These are phyloP conservation scores for Harpalus rufipes DNA, from an alignment of 2,888 invertebrate species.

Conservation along the genomic window DNA sequence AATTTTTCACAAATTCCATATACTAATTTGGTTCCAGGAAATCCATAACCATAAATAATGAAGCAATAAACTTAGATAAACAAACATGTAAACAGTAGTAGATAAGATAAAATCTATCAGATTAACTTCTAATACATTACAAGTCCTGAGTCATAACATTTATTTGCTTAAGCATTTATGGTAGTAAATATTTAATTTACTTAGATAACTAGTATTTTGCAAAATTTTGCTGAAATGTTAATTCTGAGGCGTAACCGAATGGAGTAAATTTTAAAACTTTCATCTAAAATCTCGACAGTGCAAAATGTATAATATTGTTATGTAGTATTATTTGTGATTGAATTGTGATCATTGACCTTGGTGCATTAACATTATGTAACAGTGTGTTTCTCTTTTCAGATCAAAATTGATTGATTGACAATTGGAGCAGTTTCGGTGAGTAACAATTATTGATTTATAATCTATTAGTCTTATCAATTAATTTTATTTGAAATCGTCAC, in stretches of 20 bases:
- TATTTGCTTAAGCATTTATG: neutral
- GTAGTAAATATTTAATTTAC: neutral
- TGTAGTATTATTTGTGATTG: no score
- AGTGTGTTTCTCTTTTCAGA: neutral
- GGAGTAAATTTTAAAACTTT: no score
- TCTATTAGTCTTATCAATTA: no score
- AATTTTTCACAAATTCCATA: neutral
- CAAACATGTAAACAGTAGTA: slow-evolving; percentile 13
- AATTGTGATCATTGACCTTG: neutral
- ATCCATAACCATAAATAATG: neutral
- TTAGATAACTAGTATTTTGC: neutral
- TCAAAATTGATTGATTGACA: neutral
- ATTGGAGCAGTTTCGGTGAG: neutral
- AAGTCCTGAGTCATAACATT: neutral
- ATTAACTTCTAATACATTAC: slow-evolving; percentile 12
- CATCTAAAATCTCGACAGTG: no score
- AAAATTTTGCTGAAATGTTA: no score
- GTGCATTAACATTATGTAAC: neutral
- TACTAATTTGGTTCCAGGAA: neutral
- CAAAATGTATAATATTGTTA: neutral
- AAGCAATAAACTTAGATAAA: slow-evolving; percentile 13
- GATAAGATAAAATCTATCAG: slow-evolving; percentile 43
- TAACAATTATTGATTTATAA: neutral
- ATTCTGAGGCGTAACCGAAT: no score
- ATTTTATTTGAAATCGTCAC: no score